These are phyloP conservation scores for Callyntrura sp. DNA, from an alignment of 2,888 invertebrate genomes.

Conservation along the genomic window DNA sequence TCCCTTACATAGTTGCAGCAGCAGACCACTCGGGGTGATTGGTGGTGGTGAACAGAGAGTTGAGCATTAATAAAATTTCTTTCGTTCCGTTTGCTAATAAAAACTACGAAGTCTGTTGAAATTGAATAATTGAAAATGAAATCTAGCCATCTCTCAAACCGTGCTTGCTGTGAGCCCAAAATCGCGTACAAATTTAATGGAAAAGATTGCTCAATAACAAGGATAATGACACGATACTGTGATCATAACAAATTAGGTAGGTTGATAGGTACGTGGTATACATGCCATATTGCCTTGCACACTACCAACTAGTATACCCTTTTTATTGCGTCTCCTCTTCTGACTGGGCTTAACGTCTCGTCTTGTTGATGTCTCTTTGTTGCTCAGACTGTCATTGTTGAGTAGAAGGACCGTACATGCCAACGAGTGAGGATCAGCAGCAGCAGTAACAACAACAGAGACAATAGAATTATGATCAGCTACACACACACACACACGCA, in stretches of 20 bases:
- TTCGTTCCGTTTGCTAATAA: background rate
- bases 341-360: background rate
- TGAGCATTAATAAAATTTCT: background rate
- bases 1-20: too few relatives aligned
- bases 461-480: too few relatives aligned
- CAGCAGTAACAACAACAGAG: background rate
- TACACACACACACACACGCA: too few relatives aligned
- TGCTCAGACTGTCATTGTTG: background rate
- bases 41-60: too few relatives aligned
- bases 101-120: background rate
- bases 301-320: background rate
- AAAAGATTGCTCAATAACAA: background rate
- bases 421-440: background rate
- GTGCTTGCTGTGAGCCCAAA: too few relatives aligned
- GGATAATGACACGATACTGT: background rate
- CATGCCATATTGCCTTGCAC: background rate
- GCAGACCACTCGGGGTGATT: too few relatives aligned
- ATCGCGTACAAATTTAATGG: background rate
- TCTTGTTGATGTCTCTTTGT: background rate
- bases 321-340: background rate
- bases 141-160: background rate
- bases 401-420: conserved; percentile 1
- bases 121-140: conserved; percentile 38
- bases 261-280: background rate
- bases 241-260: conserved; percentile 30